Conservation (phyloP, 2,797 vertebrate species). For the Steatocranus sp. region DNA sequence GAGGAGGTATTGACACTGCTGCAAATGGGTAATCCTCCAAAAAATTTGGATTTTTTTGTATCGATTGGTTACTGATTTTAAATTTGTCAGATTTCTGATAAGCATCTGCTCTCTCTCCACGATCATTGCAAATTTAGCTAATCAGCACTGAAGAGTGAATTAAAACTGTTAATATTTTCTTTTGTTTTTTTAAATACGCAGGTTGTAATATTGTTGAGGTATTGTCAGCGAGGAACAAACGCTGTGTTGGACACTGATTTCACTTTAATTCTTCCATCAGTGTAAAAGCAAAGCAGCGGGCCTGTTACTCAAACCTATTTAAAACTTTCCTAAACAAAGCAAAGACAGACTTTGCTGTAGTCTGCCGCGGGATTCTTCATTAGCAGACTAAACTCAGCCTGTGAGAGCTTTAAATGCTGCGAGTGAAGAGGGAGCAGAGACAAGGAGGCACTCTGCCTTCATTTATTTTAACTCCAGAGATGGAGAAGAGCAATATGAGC, state of each 20-base stretch:
- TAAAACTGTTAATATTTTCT: background rate
- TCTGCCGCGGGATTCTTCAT: slow-evolving; percentile 26
- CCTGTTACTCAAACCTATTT: background rate
- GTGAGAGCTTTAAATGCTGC: slow-evolving; percentile 9
- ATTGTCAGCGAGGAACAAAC: background rate
- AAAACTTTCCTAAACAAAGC: slow-evolving; percentile 21
- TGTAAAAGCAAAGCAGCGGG: background rate
- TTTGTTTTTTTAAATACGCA: background rate
- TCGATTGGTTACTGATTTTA: rapidly evolving
- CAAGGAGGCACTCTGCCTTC: slow-evolving; percentile 11
- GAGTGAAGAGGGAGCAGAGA: background rate
- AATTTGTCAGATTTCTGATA: rapidly evolving
- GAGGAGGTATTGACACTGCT: background rate
- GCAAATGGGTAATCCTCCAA: rapidly evolving
- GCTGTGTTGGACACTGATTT: background rate
- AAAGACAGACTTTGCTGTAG: slow-evolving; percentile 34
- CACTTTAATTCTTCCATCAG: background rate
- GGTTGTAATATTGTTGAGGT: background rate
- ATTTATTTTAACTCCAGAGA: slow-evolving; percentile 8
- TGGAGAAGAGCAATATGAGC: background rate
- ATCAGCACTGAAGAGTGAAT: rapidly evolving
- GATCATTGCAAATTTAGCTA: rapidly evolving
- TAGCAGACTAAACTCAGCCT: slow-evolving; percentile 9
- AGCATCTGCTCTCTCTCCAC: background rate
- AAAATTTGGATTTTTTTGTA: rapidly evolving